These are phyloP conservation scores for Physella acuta DNA, from an alignment of 1,140 invertebrate species.

Conservation along the genomic window DNA sequence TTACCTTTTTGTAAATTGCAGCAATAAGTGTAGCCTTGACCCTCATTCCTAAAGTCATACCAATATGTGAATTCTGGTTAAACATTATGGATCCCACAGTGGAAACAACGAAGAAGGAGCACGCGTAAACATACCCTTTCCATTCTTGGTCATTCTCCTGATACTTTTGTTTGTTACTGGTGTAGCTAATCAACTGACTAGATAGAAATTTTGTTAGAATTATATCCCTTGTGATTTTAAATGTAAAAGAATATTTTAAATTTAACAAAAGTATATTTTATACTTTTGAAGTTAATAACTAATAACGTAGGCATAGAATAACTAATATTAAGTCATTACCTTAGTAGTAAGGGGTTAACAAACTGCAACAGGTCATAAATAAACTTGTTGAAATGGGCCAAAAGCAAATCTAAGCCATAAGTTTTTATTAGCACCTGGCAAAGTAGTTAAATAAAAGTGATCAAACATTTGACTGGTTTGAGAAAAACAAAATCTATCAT, in stretches of 20 bases:
- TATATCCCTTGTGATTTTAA: too few relatives aligned
- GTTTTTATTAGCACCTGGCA: constrained; percentile 40
- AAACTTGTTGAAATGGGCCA: constrained; percentile 45
- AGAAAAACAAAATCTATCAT: too few relatives aligned
- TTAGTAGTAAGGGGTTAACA: constrained; percentile 43
- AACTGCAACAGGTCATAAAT: constrained; percentile 50
- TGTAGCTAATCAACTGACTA: constrained; percentile 35
- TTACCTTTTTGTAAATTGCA: constrained; percentile 85
- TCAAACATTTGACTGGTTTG: too few relatives aligned
- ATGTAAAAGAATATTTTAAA: too few relatives aligned
- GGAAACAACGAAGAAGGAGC: constrained; percentile 45
- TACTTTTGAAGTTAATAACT: too few relatives aligned
- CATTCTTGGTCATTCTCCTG: constrained; percentile 35
- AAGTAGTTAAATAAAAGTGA: too few relatives aligned
- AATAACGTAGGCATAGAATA: too few relatives aligned
- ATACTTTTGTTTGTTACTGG: constrained; percentile 21
- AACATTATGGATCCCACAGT: constrained; percentile 42
- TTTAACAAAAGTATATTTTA: too few relatives aligned
- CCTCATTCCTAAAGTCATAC: constrained; percentile 76
- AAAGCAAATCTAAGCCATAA: constrained; percentile 43
- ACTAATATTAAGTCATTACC: too few relatives aligned
- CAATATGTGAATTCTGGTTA: constrained; percentile 50
- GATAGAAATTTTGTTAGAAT: too few relatives aligned
- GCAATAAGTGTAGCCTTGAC: constrained; percentile 88
- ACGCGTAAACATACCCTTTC: constrained; percentile 57